Conservation (phyloP, 2,113 vertebrate species). For the Scolopax mira region DNA sequence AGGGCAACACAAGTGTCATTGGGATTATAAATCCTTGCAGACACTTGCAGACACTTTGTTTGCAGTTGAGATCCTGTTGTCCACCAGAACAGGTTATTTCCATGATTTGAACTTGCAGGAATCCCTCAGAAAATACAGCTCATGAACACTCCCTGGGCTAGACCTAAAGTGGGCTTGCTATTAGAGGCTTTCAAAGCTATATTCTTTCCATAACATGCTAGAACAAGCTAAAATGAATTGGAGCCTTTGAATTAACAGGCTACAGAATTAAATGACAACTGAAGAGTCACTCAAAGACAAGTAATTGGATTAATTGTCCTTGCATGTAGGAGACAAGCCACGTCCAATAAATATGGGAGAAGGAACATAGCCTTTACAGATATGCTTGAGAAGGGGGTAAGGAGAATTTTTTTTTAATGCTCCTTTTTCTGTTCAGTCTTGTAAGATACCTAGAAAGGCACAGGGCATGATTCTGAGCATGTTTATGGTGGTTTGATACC, state of each 20-base stretch:
- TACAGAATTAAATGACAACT: not conserved
- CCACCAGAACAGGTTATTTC: not conserved
- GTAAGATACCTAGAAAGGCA: not conserved
- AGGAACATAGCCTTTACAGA: accelerated
- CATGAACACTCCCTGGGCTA: not conserved
- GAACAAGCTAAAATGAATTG: not conserved
- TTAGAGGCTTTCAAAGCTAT: not conserved
- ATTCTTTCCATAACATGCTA: not conserved
- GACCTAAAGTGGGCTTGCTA: not conserved
- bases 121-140: not conserved
- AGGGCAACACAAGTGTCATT: not conserved
- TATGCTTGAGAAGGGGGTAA: not conserved
- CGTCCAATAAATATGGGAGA: not conserved
- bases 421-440: not conserved
- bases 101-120: not conserved
- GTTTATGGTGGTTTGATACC: not conserved
- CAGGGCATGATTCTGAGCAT: not conserved
- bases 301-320: not conserved
- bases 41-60: not conserved
- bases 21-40: not conserved
- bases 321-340: not conserved
- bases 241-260: not conserved
- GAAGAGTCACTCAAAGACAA: not conserved
- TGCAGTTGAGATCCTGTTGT: not conserved
- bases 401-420: not conserved